Evolutionary conservation across 2,888 invertebrate species (phyloP), one percentile per base, ranked within the genome.

Genomic region (Loripinus fragilis): DNA sequence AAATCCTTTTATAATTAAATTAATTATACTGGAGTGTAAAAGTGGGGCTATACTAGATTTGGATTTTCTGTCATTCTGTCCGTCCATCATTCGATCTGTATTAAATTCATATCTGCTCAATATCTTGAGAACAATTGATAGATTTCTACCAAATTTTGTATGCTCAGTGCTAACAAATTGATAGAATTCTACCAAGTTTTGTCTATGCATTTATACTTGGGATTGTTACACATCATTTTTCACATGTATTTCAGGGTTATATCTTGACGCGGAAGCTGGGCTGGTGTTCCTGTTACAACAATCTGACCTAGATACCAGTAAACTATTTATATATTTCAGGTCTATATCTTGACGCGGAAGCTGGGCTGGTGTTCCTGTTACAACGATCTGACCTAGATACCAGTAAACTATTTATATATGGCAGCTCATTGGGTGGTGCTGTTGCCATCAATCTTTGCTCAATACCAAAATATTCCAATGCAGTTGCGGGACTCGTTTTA

Each of bases 401-500:
- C 77, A 95, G 95, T 60, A 97, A 97, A 95, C 96, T 99, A 84
- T 95, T 98, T 86, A 94, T 98, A 12, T 98, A 98, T 94, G 98
- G 98, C 30, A 90, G 93, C 38, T 98, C 97, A 70, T 94, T 97
- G 95, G 98, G 98, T 87, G 98, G 98, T 50, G 98, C 98, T 23
- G 96, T 99, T 72, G 98, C 97, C 0, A 96, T 98, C 85, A 97
- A 98, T 94, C 94, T 98, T 78, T 97, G 97, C 1, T 95, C 96
- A 28, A 95, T 96, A 89, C 95, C 96, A 25, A 96, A 96, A 86
- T 97, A 97, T 93, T 95, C 96, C 50, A 95, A 95, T 88, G 96
- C 96, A 94, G 95, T 98, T 81, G 96, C 97, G 96, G 97, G 97
- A 86, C 94, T 98, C 81, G 95, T 99, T 85, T 95, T 98, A 25